Percentiles rank a stretch among this genome's conserved stretches.
phyloP scores from a whole-genome alignment of 2,113 vertebrate genomes.

The Glaucomys volans region DNA sequence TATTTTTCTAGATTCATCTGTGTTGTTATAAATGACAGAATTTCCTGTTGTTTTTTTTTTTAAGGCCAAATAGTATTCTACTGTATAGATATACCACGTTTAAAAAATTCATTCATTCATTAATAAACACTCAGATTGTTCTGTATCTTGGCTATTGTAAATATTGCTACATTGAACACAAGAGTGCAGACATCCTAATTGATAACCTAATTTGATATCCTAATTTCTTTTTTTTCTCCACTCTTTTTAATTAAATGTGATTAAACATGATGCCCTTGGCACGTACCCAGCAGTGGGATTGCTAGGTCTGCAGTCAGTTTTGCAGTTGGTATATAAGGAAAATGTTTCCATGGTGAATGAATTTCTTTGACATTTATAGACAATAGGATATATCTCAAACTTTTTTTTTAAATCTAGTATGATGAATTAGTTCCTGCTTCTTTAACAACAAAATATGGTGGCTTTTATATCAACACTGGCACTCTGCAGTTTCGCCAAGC shows the following conservation, averaged over 20 bases:
- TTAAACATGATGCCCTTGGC: background rate
- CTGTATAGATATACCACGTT: background rate
- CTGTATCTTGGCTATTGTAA: background rate
- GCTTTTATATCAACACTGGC: constrained; percentile 99
- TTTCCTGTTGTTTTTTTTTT: background rate
- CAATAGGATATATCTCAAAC: constrained; percentile 50
- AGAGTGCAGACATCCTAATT: background rate
- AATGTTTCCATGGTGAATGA: background rate
- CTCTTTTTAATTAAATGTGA: background rate
- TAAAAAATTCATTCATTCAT: background rate
- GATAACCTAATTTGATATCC: background rate
- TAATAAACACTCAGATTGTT: background rate
- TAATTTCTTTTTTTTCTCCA: no score
- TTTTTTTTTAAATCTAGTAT: constrained; percentile 85
- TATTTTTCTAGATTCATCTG: background rate
- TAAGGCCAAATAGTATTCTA: background rate
- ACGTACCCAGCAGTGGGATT: background rate
- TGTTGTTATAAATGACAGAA: background rate
- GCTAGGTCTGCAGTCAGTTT: constrained; percentile 17
- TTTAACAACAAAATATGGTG: constrained; percentile 97
- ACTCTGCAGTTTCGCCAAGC: constrained; percentile 97
- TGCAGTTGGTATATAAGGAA: constrained; percentile 13
- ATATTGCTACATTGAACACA: background rate
- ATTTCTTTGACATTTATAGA: constrained; percentile 55
- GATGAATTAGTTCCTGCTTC: constrained; percentile 99